Conservation (phyloP, 2,797 vertebrate genomes). For the Eulemur albifrons region DNA sequence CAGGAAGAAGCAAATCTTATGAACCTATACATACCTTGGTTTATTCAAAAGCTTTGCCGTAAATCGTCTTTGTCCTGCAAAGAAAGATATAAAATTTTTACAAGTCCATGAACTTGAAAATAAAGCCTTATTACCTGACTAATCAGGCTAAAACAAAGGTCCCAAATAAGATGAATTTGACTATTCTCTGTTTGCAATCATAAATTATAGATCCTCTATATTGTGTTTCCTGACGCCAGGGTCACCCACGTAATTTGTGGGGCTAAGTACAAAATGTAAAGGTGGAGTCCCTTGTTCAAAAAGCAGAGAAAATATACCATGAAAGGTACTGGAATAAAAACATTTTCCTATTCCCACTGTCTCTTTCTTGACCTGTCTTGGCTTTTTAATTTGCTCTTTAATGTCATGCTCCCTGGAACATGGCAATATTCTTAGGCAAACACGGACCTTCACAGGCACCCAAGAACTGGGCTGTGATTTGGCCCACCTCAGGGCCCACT, state of each 20-base stretch:
- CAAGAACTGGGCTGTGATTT: background rate
- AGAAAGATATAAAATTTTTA: background rate
- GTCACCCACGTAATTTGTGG: background rate
- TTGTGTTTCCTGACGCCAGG: background rate
- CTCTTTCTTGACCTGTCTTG: background rate
- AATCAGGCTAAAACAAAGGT: background rate
- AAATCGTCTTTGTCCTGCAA: background rate
- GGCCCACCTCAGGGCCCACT: no score
- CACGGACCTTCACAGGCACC: background rate
- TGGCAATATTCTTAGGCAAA: background rate
- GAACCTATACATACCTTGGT: background rate
- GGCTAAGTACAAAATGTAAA: background rate
- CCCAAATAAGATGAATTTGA: slow-evolving; percentile 6
- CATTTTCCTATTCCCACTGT: background rate
- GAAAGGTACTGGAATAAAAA: background rate
- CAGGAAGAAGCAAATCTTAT: background rate
- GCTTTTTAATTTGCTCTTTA: background rate
- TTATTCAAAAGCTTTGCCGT: background rate
- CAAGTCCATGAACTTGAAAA: background rate
- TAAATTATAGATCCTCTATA: background rate
- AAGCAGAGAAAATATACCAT: background rate
- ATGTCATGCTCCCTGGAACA: background rate
- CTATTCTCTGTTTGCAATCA: background rate
- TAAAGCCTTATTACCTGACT: background rate
- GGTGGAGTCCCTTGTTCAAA: background rate